These are phyloP conservation scores for Lapara coniferarum DNA, from an alignment of 2,888 invertebrate genomes.

Conservation along the genomic window DNA sequence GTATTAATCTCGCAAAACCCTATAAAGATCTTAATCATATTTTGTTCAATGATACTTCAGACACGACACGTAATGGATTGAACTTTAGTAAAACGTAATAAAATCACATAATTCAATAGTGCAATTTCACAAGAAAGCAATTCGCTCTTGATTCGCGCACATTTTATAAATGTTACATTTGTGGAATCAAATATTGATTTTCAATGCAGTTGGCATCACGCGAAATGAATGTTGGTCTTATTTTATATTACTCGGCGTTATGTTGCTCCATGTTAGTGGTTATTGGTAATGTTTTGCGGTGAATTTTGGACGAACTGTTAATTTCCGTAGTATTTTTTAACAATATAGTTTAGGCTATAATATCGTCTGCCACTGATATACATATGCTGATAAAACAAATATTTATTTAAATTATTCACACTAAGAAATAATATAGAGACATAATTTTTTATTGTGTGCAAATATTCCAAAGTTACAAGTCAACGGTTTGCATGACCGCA, in stretches of 20 bases:
- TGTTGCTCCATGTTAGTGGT: too few relatives aligned
- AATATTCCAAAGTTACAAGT: too few relatives aligned
- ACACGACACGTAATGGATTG: neutral
- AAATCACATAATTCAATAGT: neutral
- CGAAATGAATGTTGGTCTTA: neutral
- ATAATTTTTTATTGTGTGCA: too few relatives aligned
- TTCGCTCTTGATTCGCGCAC: neutral
- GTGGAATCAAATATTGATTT: constrained; percentile 10
- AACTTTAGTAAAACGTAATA: neutral
- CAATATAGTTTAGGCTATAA: too few relatives aligned
- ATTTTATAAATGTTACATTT: constrained; percentile 4
- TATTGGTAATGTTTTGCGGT: too few relatives aligned
- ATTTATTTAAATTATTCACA: too few relatives aligned
- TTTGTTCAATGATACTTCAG: neutral
- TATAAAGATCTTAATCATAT: neutral
- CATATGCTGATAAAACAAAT: too few relatives aligned
- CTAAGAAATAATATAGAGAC: too few relatives aligned
- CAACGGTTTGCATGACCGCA: neutral
- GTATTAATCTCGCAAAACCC: neutral
- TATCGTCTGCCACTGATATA: too few relatives aligned
- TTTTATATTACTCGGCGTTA: neutral
- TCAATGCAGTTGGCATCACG: neutral
- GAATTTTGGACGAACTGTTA: too few relatives aligned
- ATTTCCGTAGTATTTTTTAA: too few relatives aligned
- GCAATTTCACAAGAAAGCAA: constrained; percentile 12